A percentile compares a stretch with the other conserved stretches of the same genome.
phyloP scores from a whole-genome alignment of 1,140 invertebrate species.

The Sesamia nonagrioides region DNA sequence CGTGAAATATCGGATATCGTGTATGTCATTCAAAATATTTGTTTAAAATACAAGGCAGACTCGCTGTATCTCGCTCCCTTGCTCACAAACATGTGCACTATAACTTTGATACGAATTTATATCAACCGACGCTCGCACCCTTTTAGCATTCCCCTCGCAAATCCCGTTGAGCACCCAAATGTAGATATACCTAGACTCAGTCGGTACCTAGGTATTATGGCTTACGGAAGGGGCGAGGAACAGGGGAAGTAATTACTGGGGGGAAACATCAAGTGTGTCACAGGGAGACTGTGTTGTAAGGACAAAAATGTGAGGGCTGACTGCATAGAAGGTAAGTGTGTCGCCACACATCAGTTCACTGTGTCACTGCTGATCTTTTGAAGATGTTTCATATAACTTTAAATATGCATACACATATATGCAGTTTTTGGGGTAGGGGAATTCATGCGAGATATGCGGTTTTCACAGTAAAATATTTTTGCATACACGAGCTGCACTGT shows the following conservation, averaged over 20 bases:
- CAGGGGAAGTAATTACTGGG: constrained; percentile 81
- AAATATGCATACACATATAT: neutral
- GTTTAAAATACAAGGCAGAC: constrained; percentile 69
- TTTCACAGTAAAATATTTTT: neutral
- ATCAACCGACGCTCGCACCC: constrained; percentile 78
- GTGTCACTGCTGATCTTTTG: constrained; percentile 85
- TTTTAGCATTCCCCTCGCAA: constrained; percentile 84
- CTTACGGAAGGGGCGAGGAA: constrained; percentile 65
- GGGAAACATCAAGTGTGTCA: constrained; percentile 86
- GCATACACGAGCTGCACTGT: constrained; percentile 5
- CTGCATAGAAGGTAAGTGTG: constrained; percentile 84
- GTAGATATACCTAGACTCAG: constrained; percentile 78
- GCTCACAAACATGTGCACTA: constrained; percentile 65
- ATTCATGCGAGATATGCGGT: neutral
- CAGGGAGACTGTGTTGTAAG: constrained; percentile 84
- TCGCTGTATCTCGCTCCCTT: constrained; percentile 63
- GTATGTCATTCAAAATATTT: constrained; percentile 60
- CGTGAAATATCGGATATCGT: constrained; percentile 31
- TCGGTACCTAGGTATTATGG: constrained; percentile 75
- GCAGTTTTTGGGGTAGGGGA: constrained; percentile 36
- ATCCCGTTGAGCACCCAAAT: constrained; percentile 76
- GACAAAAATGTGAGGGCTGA: constrained; percentile 82
- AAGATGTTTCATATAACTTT: constrained; percentile 59
- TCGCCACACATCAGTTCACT: constrained; percentile 84
- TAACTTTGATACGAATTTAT: constrained; percentile 80